Evolutionary conservation across 1,140 invertebrate species (phyloP).

Genomic region (Notospermus geniculatus): DNA sequence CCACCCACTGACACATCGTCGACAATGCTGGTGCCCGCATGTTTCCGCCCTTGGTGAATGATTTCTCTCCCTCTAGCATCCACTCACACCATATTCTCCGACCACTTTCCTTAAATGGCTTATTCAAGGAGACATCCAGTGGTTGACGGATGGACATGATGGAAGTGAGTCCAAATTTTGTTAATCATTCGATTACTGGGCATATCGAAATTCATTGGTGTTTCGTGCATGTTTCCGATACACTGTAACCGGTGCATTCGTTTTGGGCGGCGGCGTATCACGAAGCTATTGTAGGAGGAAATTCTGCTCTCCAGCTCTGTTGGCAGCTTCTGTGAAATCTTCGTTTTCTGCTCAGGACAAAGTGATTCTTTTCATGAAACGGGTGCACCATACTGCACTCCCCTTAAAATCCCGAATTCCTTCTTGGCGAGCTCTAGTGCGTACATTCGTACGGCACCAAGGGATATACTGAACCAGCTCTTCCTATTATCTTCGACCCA

Average conservation of each 20-base stretch:
- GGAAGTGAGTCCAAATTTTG: neutral
- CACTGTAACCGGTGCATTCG: neutral
- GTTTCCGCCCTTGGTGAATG: slow-evolving; percentile 8
- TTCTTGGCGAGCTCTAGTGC: neutral
- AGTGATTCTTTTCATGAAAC: neutral
- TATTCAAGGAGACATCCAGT: neutral
- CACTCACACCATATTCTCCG: neutral
- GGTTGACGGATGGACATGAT: neutral
- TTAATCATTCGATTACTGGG: neutral
- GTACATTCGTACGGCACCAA: neutral
- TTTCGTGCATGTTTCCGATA: slow-evolving; percentile 8
- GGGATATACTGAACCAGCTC: neutral
- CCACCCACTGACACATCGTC: neutral
- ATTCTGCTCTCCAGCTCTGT: slow-evolving; percentile 1
- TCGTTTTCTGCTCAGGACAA: neutral
- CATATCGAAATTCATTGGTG: slow-evolving; percentile 13
- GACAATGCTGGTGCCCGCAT: neutral
- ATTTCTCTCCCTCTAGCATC: neutral
- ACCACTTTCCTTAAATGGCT: neutral
- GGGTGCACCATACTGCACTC: neutral
- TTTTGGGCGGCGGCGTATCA: neutral
- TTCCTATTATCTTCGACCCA: neutral
- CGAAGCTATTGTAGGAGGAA: neutral
- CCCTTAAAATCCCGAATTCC: neutral
- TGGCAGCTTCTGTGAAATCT: neutral